These are phyloP conservation scores for Ptycholaimellus sp. DNA, from an alignment of 2,888 invertebrate species.

Conservation along the genomic window DNA sequence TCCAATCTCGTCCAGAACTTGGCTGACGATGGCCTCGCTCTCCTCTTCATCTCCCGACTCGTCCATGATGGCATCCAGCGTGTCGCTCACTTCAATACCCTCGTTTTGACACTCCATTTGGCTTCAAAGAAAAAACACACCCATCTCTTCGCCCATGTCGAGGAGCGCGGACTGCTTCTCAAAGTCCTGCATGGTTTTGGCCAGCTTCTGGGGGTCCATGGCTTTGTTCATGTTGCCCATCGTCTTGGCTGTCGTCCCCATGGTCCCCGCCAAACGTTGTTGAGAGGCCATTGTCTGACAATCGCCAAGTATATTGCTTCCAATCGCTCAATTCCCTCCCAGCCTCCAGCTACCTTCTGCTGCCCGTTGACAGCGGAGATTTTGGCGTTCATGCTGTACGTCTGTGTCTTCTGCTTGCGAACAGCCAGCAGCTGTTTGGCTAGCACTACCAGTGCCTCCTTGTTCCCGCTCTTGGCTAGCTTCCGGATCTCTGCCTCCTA, in stretches of 20 bases:
- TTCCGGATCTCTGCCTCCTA: constrained; percentile 67
- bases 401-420: constrained; percentile 60
- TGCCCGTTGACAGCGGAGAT: constrained; percentile 61
- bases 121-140: constrained; percentile 35
- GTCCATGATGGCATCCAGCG: constrained; percentile 59
- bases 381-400: constrained; percentile 56
- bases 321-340: background rate
- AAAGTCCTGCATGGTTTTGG: constrained; percentile 57
- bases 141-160: constrained; percentile 88
- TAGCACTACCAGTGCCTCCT: constrained; percentile 41
- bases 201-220: constrained; percentile 59
- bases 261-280: constrained; percentile 56
- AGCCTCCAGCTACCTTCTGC: constrained; percentile 38
- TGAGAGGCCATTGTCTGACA: constrained; percentile 55
- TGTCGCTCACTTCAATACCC: constrained; percentile 49
- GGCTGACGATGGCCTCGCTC: constrained; percentile 56
- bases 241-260: constrained; percentile 63
- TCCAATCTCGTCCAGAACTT: constrained; percentile 83
- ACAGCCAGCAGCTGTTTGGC: constrained; percentile 68
- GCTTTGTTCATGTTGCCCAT: constrained; percentile 66
- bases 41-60: constrained; percentile 76
- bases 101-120: background rate
- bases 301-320: no score
- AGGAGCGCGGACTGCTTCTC: constrained; percentile 57
- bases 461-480: constrained; percentile 60